These are phyloP conservation scores for Myotis lucifugus DNA, from an alignment of 2,113 vertebrate species.

Conservation along the genomic window DNA sequence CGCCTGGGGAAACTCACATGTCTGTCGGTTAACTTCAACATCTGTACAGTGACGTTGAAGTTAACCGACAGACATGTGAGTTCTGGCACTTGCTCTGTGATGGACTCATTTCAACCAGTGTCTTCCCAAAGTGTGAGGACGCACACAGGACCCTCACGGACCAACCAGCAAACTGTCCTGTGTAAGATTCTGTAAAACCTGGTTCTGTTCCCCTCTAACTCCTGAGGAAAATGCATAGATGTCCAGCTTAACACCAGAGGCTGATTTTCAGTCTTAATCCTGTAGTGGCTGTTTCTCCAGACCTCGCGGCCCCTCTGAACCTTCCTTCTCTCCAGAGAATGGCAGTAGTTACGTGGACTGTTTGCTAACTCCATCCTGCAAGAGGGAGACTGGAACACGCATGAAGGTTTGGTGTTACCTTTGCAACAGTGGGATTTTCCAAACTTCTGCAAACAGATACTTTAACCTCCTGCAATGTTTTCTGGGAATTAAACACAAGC, in stretches of 20 bases:
- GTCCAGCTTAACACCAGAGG: not conserved
- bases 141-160: not conserved
- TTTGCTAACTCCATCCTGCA: constrained; percentile 20
- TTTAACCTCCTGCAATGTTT: constrained; percentile 60
- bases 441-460: constrained; percentile 55
- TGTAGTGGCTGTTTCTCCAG: not conserved
- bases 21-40: not conserved
- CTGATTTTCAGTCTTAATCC: constrained; percentile 18
- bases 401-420: not conserved
- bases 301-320: not conserved
- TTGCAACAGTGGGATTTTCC: constrained; percentile 40
- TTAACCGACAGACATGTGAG: no score
- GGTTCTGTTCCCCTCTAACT: not conserved
- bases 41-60: not conserved
- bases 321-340: not conserved
- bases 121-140: not conserved
- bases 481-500: constrained; percentile 38
- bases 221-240: not conserved
- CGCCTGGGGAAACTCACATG: not conserved
- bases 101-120: not conserved
- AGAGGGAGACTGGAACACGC: not conserved
- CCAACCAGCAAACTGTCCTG: not conserved
- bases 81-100: not conserved
- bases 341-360: not conserved
- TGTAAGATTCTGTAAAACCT: not conserved